These are phyloP conservation scores for Drosophila fulvimacula DNA, from an alignment of 2,888 invertebrate species.

Conservation along the genomic window DNA sequence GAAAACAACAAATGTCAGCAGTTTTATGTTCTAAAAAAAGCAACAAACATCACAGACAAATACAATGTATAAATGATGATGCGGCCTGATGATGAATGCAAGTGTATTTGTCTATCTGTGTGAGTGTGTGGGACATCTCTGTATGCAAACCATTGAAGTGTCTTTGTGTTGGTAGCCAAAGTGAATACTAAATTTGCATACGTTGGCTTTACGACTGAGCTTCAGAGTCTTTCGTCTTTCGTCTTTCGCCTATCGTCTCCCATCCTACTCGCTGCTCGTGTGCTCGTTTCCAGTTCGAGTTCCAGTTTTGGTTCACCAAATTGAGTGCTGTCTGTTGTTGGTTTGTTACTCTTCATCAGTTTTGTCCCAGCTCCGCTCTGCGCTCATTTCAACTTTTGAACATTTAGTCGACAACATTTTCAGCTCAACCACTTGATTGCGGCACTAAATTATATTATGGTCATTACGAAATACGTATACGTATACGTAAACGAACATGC, in stretches of 20 bases:
- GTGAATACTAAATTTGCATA: slow-evolving; percentile 78
- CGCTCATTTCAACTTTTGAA: slow-evolving; percentile 59
- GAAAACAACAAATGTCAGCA: slow-evolving; percentile 77
- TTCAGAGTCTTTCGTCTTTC: slow-evolving; percentile 25
- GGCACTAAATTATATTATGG: slow-evolving; percentile 73
- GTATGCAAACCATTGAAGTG: slow-evolving; percentile 33
- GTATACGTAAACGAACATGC: neutral
- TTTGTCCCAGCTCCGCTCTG: slow-evolving; percentile 34
- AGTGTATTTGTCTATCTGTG: slow-evolving; percentile 33
- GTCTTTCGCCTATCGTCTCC: neutral
- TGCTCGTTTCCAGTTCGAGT: slow-evolving; percentile 23
- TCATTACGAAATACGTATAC: slow-evolving; percentile 50
- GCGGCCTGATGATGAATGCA: slow-evolving; percentile 75
- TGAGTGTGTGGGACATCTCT: slow-evolving; percentile 40
- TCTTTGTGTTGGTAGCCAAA: slow-evolving; percentile 65
- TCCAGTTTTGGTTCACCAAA: slow-evolving; percentile 65
- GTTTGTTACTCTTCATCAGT: slow-evolving; percentile 50
- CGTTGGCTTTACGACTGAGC: slow-evolving; percentile 73
- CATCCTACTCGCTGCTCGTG: no score
- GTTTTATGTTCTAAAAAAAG: slow-evolving; percentile 63
- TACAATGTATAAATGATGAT: slow-evolving; percentile 79
- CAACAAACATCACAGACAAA: slow-evolving; percentile 59
- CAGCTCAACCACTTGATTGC: slow-evolving; percentile 73
- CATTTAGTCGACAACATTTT: slow-evolving; percentile 56
- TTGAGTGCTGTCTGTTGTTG: slow-evolving; percentile 57